Percentiles rank a stretch among this genome's conserved stretches.
Evolutionary conservation across 30 jellyfish, hydroid and myxozoan species (phyloP).

Genomic region (Cassiopea andromeda): DNA sequence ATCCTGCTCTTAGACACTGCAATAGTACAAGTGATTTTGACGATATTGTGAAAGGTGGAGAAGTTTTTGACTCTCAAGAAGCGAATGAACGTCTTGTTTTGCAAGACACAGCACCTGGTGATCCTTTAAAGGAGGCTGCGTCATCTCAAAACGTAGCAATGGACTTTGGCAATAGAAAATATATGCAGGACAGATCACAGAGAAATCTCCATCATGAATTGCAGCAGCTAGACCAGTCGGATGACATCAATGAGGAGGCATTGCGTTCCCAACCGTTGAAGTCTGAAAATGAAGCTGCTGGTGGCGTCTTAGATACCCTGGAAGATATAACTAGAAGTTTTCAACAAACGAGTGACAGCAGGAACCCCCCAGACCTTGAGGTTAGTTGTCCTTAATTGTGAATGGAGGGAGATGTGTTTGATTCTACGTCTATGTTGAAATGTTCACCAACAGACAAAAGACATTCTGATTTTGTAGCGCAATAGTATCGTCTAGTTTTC

Average conservation of each 20-base stretch:
- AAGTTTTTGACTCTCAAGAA: neutral
- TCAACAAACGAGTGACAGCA: neutral
- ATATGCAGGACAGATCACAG: neutral
- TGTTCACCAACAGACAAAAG: no score
- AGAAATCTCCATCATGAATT: neutral
- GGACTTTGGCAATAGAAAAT: neutral
- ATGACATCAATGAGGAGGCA: neutral
- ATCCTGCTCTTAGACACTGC: neutral
- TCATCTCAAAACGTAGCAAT: neutral
- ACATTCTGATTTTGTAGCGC: no score
- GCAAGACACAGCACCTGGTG: neutral
- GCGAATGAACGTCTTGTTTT: neutral
- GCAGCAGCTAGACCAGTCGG: neutral
- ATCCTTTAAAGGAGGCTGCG: neutral
- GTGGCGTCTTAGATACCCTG: constrained; percentile 17
- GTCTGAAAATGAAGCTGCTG: neutral
- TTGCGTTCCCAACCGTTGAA: neutral
- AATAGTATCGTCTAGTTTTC: no score
- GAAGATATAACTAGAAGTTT: neutral
- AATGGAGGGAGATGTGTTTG: no score
- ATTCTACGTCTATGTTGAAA: no score
- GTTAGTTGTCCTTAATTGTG: neutral
- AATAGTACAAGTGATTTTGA: neutral
- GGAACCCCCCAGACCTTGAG: constrained; percentile 34
- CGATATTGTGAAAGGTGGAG: neutral